phyloP scores from a whole-genome alignment of 2,888 invertebrate species.

The Stramonita haemastoma region DNA sequence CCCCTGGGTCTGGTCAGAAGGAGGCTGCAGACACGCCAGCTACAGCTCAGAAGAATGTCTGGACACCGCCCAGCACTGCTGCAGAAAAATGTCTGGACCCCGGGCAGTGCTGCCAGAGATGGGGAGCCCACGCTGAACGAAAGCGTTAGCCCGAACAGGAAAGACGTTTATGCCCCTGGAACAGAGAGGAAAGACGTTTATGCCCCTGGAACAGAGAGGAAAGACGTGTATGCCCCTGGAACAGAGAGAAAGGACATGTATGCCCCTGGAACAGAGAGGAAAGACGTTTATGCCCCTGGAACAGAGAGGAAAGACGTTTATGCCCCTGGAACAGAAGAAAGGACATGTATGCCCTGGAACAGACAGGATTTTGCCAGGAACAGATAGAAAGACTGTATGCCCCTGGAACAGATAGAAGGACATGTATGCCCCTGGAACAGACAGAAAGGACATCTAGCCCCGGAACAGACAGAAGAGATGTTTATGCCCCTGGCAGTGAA shows the following conservation, averaged over 20 bases:
- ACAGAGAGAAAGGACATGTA: too few species aligned
- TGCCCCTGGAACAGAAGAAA: too few species aligned
- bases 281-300: too few species aligned
- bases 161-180: not conserved
- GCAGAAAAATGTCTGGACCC: not conserved
- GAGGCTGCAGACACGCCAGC: not conserved
- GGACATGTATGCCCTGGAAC: too few species aligned
- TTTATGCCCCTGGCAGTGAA: not conserved
- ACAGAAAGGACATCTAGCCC: not conserved
- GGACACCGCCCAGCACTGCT: not conserved
- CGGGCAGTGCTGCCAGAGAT: not conserved
- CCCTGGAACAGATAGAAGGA: not conserved
- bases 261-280: too few species aligned
- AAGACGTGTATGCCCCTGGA: not conserved
- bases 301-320: too few species aligned
- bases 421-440: not conserved
- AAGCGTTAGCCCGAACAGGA: not conserved
- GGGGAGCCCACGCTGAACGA: not conserved
- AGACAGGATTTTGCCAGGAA: too few species aligned
- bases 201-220: not conserved
- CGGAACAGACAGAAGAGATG: not conserved
- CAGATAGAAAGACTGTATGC: not conserved
- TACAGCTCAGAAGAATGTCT: not conserved
- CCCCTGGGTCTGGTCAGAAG: not conserved
- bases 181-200: not conserved